phyloP scores from a whole-genome alignment of 2,888 invertebrate genomes.

The Cyclophora albipunctata region DNA sequence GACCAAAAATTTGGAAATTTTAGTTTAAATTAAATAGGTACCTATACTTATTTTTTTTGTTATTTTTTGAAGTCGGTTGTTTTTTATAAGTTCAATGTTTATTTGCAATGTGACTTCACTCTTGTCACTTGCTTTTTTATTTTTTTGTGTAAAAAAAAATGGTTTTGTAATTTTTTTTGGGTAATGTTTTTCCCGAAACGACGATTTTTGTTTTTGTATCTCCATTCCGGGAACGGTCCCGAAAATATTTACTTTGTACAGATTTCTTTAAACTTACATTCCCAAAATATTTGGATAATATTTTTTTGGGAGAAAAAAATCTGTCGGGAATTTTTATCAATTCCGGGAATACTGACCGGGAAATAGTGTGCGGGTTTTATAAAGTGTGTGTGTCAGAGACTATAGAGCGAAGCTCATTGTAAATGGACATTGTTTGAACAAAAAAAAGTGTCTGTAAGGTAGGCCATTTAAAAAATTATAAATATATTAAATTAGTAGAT shows the following conservation, averaged over 20 bases:
- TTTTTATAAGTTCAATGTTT: constrained; percentile 46
- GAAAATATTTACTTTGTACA: too few species aligned
- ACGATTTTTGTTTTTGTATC: too few species aligned
- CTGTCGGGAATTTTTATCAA: too few species aligned
- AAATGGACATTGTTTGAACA: constrained; percentile 60
- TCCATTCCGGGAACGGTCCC: too few species aligned
- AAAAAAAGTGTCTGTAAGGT: constrained; percentile 71
- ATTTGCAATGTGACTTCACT: constrained; percentile 67
- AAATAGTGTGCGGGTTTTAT: constrained; percentile 6
- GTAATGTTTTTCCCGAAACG: too few species aligned
- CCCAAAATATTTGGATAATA: not conserved
- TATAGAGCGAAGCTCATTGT: constrained; percentile 57
- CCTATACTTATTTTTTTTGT: constrained; percentile 11
- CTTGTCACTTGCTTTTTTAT: constrained; percentile 54
- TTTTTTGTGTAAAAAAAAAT: constrained; percentile 13
- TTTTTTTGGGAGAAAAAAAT: constrained; percentile 10
- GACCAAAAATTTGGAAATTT: too few species aligned
- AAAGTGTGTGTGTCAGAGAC: constrained; percentile 22
- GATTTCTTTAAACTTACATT: too few species aligned
- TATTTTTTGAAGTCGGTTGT: too few species aligned
- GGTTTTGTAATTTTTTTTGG: constrained; percentile 1
- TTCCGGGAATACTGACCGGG: not conserved
- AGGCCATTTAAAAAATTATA: constrained; percentile 47
- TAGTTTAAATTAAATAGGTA: too few species aligned
- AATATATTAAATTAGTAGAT: constrained; percentile 7